Base-by-base conservation (phyloP, 2,888 invertebrate species). In the Cerceris rybyensis region DNA sequence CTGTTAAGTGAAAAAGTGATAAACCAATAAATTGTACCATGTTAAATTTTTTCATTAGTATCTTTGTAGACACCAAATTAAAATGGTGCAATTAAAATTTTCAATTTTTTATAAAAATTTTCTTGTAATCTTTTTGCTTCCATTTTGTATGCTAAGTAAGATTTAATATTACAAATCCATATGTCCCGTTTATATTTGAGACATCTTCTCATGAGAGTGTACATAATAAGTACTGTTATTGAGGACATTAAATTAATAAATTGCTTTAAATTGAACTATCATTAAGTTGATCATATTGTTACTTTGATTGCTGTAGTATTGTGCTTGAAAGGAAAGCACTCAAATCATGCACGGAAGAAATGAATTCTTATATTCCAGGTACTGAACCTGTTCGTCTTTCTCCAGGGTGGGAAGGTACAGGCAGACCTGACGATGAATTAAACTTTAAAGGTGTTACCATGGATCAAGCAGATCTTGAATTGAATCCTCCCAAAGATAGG, bases 361-460 rank as follows among this genome's bases (percentile, higher is more conserved):
- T 13, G n/a, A 28, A 39, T n/a, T n/a, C 52, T 79, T 46, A 54
- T 7, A 39, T 81, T 69, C 7, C 95, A 84, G 93, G 94, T 85
- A 93, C 94, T 85, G 96, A 96, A 93, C 97, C 97, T 63, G 97
- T 97, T 80, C 95, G 96, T 86, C 93, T 98, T 80, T 97, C 97
- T 68, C 97, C 97, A 11, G 97, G 97, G 71, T 97, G 97, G 97
- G 97, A 97, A 93, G 97, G 96, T 78, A 95, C 95, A 84, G 96
- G 96, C 93, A 94, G 96, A 88, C 95, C 97, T 69, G 96, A 96
- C 92, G 97, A 97, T 93, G 96, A 97, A 90, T 94, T 97, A 88
- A 97, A 97, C 93, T 95, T 97, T 92, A 96, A 95, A 94, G 95
- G 95, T 76, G 93, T 96, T 57, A 95, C 94, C 50, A 95, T 96